Evolutionary conservation across 1,140 invertebrate species (phyloP).

Genomic region (Heliothis virescens): DNA sequence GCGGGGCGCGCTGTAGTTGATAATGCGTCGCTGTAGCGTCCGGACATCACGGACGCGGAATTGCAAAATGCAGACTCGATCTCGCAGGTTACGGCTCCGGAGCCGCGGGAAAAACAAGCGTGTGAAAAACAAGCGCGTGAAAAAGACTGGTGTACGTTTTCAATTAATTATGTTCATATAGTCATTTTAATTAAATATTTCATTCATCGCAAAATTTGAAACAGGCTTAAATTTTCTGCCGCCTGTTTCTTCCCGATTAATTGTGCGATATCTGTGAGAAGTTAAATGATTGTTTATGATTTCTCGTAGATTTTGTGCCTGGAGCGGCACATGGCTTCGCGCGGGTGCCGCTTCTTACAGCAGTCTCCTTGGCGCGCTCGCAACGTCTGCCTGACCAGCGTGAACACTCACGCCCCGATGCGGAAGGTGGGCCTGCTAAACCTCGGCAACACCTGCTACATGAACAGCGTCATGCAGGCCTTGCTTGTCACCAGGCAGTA

Average conservation of each 20-base stretch:
- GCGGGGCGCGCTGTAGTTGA: slow-evolving; percentile 10
- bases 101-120: no score
- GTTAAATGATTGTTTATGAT: background rate
- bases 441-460: slow-evolving; percentile 95
- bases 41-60: background rate
- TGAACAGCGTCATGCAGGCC: slow-evolving; percentile 94
- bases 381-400: slow-evolving; percentile 50
- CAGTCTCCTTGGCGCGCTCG: slow-evolving; percentile 63
- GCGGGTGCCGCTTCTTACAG: slow-evolving; percentile 60
- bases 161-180: no score
- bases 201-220: no score
- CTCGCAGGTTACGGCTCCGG: no score
- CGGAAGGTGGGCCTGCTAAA: slow-evolving; percentile 92
- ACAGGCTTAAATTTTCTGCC: no score
- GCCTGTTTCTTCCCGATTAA: no score
- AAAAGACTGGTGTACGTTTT: no score
- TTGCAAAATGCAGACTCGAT: slow-evolving; percentile 9
- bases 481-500: slow-evolving; percentile 93
- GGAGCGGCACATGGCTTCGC: slow-evolving; percentile 74
- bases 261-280: background rate
- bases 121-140: no score
- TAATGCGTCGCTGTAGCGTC: background rate
- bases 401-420: slow-evolving; percentile 47
- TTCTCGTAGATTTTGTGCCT: slow-evolving; percentile 66
- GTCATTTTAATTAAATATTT: no score